A percentile compares a stretch with the other conserved stretches of the same genome.
Conservation (phyloP, 2,888 invertebrate genomes). For the Lampropteryx suffumata region DNA sequence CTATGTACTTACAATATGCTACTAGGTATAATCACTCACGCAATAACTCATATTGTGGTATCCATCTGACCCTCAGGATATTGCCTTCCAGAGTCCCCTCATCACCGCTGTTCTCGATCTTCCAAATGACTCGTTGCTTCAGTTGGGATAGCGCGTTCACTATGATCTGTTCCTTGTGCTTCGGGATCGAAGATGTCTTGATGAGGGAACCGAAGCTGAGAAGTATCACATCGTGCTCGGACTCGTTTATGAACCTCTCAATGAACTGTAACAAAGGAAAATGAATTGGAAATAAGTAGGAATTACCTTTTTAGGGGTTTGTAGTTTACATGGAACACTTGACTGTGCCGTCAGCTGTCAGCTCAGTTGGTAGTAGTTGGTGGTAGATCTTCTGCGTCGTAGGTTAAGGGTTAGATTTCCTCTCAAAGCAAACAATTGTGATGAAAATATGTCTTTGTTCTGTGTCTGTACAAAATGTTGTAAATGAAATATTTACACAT, state of each 20-base stretch:
- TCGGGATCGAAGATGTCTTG: constrained; percentile 85
- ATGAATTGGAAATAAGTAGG: too few relatives aligned
- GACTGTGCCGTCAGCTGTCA: too few relatives aligned
- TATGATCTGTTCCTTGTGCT: constrained; percentile 84
- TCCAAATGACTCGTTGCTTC: constrained; percentile 89
- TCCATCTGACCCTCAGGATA: constrained; percentile 85
- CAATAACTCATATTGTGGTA: constrained; percentile 88
- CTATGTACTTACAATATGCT: too few relatives aligned
- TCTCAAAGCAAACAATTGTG: too few relatives aligned
- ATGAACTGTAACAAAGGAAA: constrained; percentile 77
- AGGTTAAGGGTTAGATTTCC: too few relatives aligned
- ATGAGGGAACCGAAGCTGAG: constrained; percentile 92
- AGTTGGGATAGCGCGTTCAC: constrained; percentile 84
- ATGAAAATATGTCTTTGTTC: too few relatives aligned
- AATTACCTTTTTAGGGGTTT: too few relatives aligned
- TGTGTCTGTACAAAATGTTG: too few relatives aligned
- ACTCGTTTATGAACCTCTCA: constrained; percentile 85
- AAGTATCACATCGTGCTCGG: constrained; percentile 86
- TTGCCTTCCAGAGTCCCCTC: constrained; percentile 68
- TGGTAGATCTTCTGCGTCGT: too few relatives aligned
- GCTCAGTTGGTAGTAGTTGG: too few relatives aligned
- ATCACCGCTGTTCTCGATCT: constrained; percentile 85
- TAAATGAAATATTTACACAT: too few relatives aligned
- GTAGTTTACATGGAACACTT: too few relatives aligned
- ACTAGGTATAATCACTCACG: constrained; percentile 79